phyloP scores from a whole-genome alignment of 2,113 vertebrate species.

The Caranx ignobilis region DNA sequence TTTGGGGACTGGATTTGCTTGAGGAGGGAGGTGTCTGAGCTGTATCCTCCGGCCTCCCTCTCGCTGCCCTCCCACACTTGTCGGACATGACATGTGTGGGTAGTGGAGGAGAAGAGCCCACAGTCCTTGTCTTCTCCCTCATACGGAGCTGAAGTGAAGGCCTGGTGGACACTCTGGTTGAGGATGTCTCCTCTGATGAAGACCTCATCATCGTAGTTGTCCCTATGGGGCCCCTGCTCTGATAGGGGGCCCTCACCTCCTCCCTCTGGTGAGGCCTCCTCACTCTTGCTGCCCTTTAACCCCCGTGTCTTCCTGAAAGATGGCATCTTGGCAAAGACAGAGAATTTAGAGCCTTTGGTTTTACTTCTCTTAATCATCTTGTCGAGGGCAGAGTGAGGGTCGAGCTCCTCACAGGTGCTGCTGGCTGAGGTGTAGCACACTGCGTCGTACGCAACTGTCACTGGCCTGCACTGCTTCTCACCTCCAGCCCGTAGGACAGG shows the following conservation, averaged over 20 bases:
- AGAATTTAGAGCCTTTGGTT: slow-evolving; percentile 73
- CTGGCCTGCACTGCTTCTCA: slow-evolving; percentile 34
- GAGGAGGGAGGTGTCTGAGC: slow-evolving; percentile 43
- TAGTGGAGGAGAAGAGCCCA: slow-evolving; percentile 26
- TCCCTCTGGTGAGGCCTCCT: slow-evolving; percentile 30
- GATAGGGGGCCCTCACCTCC: slow-evolving; percentile 21
- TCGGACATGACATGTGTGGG: slow-evolving; percentile 30
- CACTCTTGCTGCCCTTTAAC: slow-evolving; percentile 48
- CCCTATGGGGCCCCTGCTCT: slow-evolving; percentile 58
- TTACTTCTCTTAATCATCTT: slow-evolving; percentile 77
- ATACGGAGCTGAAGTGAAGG: slow-evolving; percentile 41
- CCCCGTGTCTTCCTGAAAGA: slow-evolving; percentile 81
- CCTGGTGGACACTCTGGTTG: slow-evolving; percentile 73
- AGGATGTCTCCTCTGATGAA: slow-evolving; percentile 76
- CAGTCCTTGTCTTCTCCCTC: slow-evolving; percentile 31
- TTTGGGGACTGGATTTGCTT: slow-evolving; percentile 62
- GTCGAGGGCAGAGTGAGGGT: slow-evolving; percentile 57
- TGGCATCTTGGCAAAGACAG: slow-evolving; percentile 84
- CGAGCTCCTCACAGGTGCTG: slow-evolving; percentile 77
- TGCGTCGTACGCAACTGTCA: slow-evolving; percentile 66
- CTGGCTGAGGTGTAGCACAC: slow-evolving; percentile 57
- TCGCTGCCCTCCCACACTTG: slow-evolving; percentile 35
- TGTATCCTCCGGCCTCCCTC: slow-evolving; percentile 33
- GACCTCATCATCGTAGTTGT: slow-evolving; percentile 83
- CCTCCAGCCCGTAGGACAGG: slow-evolving; percentile 20